These are phyloP conservation scores for Cynaeus angustus DNA, from an alignment of 2,888 invertebrate species.

Conservation along the genomic window DNA sequence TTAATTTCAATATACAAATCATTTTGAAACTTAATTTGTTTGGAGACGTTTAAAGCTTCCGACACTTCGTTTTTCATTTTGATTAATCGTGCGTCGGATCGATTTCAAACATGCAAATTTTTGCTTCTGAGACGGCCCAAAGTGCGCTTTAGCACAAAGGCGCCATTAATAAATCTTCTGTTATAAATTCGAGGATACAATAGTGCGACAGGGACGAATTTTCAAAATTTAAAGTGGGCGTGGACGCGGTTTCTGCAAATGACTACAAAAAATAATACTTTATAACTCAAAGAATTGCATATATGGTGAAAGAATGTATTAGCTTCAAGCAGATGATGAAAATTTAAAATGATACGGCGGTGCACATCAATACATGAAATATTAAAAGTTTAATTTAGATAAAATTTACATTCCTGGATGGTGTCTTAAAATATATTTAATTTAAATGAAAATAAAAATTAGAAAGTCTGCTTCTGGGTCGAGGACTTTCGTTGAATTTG, in stretches of 20 bases:
- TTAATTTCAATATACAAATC: conserved; percentile 2
- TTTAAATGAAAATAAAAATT: conserved; percentile 6
- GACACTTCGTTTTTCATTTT: conserved; percentile 27
- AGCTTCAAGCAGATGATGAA: too few species aligned
- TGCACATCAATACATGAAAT: too few species aligned
- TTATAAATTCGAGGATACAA: conserved; percentile 2
- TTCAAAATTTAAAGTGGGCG: neutral
- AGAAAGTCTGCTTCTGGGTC: neutral
- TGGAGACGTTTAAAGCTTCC: neutral
- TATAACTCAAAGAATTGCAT: too few species aligned
- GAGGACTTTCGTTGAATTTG: neutral
- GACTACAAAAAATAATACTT: too few species aligned
- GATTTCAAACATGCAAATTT: conserved; percentile 29
- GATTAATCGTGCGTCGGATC: conserved; percentile 25
- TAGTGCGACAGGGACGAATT: neutral
- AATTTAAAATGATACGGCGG: too few species aligned
- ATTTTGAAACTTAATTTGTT: conserved; percentile 1
- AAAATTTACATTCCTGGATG: too few species aligned
- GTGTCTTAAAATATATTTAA: neutral
- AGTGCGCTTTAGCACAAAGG: conserved; percentile 20
- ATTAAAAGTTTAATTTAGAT: too few species aligned
- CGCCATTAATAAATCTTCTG: conserved; percentile 26
- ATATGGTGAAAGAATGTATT: too few species aligned
- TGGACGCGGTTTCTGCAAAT: too few species aligned
- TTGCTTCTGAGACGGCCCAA: conserved; percentile 21